These are phyloP conservation scores for Sturnira hondurensis DNA, from an alignment of 2,113 vertebrate genomes.

Conservation along the genomic window DNA sequence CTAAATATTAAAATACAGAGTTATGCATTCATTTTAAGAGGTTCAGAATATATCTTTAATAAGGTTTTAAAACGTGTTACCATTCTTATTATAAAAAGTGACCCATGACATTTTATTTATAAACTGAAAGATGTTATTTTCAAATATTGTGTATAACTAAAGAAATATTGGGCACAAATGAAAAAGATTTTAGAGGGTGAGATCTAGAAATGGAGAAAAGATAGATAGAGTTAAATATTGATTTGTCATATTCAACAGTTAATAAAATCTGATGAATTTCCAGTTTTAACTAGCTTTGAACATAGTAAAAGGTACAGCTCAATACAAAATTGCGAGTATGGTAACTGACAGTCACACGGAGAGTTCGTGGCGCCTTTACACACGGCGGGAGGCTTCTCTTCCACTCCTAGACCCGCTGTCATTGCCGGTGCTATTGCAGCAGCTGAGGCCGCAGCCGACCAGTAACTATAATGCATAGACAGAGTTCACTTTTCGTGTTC, in stretches of 20 bases:
- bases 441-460: background rate
- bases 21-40: background rate
- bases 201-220: background rate
- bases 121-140: background rate
- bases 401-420: rapidly evolving
- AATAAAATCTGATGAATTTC: background rate
- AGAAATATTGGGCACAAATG: background rate
- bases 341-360: background rate
- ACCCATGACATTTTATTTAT: background rate
- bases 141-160: background rate
- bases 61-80: background rate
- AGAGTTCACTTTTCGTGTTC: background rate
- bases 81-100: background rate
- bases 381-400: background rate
- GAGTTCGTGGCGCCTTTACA: background rate
- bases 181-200: background rate
- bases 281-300: background rate
- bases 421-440: background rate
- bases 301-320: background rate
- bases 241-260: background rate
- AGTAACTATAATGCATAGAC: background rate
- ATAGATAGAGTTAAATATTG: background rate
- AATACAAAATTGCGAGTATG: background rate
- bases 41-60: background rate
- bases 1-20: background rate